Evolutionary conservation across 2,888 invertebrate genomes (phyloP), one percentile per base, ranked within the genome.

Genomic region (Acheta domesticus): DNA sequence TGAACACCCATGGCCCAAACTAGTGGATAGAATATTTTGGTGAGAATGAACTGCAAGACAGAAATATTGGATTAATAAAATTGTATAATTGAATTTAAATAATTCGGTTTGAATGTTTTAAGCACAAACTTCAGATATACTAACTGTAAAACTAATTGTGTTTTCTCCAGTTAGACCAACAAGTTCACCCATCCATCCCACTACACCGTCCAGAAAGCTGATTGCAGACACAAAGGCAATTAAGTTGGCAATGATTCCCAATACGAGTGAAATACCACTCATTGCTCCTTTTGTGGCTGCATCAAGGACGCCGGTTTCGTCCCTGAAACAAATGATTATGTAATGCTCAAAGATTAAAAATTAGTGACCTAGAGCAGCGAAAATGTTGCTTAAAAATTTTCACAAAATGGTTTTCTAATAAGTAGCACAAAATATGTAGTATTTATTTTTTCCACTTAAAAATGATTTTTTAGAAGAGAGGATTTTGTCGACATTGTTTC

Each of bases 271-370:
- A 4, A 96, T 92, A 1, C 95, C 96, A 84, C 92, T 91, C 14
- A 91, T 89, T 0, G 97, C 97, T 0, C 99, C 99, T 84, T 94
- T 93, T 1, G 94, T 92, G 0, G 97, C 97, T 0, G 98, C 98
- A 83, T 98, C 97, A 48, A 99, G 87, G 0, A 95, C 89, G 79
- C 96, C 97, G 2, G 92, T 90, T 85, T 96, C 96, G 83, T 93
- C 88, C 78, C 96, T 97, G 86, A 87, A 86, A 76, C 74, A 74
- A 81, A 78, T 73, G 77, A 36, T 48, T 12, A 11, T 49, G n/a
- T 50, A 1, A 75, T 5, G 14, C 23, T 8, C 11, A 75, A 23
- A 23, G 2, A 23, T 23, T 23, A 23, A 23, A 36, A 36, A 36
- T 5, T 36, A 36, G 36, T 36, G 36, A 8, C 36, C 36, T 36